These are phyloP conservation scores for Eciton burchellii DNA, from an alignment of 1,140 invertebrate species.

Conservation along the genomic window DNA sequence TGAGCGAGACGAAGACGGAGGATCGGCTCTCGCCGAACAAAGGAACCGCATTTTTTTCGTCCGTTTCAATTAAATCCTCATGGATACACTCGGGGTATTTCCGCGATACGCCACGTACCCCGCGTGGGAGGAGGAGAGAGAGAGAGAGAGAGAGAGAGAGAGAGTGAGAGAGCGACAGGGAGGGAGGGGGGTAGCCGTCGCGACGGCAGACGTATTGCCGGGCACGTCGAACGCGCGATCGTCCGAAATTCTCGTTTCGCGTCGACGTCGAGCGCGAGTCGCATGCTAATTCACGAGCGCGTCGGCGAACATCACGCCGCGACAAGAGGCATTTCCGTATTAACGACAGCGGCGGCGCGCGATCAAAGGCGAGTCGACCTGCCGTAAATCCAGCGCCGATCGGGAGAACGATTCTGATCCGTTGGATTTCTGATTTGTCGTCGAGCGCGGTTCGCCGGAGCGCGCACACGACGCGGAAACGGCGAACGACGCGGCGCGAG, in stretches of 20 bases:
- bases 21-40: conserved; percentile 59
- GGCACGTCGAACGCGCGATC: not conserved
- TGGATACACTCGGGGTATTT: conserved; percentile 46
- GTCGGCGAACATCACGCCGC: not conserved
- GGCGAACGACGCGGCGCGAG: not conserved
- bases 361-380: not conserved
- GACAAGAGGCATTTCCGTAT: conserved; percentile 14
- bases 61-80: conserved; percentile 67
- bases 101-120: not conserved
- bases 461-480: not conserved
- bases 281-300: conserved; percentile 44
- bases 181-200: not conserved
- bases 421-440: not conserved
- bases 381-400: not conserved
- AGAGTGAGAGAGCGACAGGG: no score
- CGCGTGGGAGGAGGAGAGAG: no score
- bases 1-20: conserved; percentile 40
- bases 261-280: conserved; percentile 12
- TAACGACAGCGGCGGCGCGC: conserved; percentile 14
- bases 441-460: no score
- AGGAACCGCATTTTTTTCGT: conserved; percentile 61
- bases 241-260: conserved; percentile 32
- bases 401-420: not conserved
- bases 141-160: no score
- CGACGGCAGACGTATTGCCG: conserved; percentile 6